A percentile compares a stretch with the other conserved stretches of the same genome.
phyloP scores from a whole-genome alignment of 2,113 vertebrate genomes.

The Cynopterus brachyotis region DNA sequence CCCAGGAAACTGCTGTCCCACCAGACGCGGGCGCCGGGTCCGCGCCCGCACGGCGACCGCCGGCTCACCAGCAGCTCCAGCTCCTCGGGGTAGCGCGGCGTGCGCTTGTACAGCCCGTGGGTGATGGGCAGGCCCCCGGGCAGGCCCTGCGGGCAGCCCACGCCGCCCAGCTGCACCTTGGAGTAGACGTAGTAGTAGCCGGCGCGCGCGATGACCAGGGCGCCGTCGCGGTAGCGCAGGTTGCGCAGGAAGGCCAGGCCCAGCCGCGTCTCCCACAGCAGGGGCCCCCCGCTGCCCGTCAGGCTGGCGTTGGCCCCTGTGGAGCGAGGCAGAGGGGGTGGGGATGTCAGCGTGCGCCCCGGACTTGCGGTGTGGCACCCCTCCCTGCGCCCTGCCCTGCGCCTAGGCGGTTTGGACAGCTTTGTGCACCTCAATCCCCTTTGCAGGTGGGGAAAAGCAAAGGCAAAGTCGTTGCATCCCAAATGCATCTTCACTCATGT shows the following conservation, averaged over 20 bases:
- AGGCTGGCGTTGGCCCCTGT: slow-evolving; percentile 62
- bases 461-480: neutral
- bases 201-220: slow-evolving; percentile 78
- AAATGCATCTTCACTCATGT: neutral
- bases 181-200: slow-evolving; percentile 91
- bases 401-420: neutral
- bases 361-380: neutral
- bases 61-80: slow-evolving; percentile 81
- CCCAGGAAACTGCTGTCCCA: slow-evolving; percentile 87
- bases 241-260: slow-evolving; percentile 78
- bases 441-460: neutral
- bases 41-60: neutral
- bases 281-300: neutral
- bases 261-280: slow-evolving; percentile 82
- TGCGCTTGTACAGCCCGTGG: slow-evolving; percentile 79
- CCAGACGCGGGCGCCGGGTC: neutral
- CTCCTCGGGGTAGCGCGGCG: slow-evolving; percentile 57
- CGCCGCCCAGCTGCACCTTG: slow-evolving; percentile 80
- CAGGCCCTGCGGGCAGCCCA: neutral
- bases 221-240: slow-evolving; percentile 79
- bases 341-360: rapidly evolving
- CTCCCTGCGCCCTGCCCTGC: neutral
- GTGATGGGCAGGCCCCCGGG: neutral
- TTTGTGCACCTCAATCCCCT: neutral
- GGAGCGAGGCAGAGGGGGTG: neutral